These are phyloP conservation scores for Bathynomus jamesi DNA, from an alignment of 1,140 invertebrate genomes.

Conservation along the genomic window DNA sequence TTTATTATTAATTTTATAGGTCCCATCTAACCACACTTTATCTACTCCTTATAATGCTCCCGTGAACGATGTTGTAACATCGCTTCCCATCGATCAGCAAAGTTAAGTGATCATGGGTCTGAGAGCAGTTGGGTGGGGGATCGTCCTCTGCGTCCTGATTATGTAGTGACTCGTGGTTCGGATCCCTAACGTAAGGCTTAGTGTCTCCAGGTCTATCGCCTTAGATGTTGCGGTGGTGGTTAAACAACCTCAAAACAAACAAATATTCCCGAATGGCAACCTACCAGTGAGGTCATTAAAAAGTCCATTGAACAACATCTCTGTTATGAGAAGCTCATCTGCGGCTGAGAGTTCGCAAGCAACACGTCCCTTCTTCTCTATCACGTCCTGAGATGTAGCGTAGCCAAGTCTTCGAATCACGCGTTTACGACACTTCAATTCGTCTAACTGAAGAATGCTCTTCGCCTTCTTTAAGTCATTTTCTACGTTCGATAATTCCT, in stretches of 20 bases:
- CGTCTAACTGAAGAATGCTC: conserved; percentile 92
- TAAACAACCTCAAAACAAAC: no score
- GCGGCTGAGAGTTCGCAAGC: conserved; percentile 91
- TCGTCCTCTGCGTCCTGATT: no score
- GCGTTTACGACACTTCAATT: conserved; percentile 89
- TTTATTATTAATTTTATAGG: no score
- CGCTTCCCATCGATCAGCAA: no score
- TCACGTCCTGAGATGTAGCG: conserved; percentile 87
- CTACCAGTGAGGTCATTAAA: conserved; percentile 69
- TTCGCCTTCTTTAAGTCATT: conserved; percentile 77
- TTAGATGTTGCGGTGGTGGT: no score
- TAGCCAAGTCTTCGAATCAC: conserved; percentile 86
- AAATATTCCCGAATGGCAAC: no score
- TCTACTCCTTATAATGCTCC: not conserved
- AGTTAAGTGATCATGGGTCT: no score
- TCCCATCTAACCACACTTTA: no score
- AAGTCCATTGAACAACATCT: conserved; percentile 95
- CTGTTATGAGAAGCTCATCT: conserved; percentile 94
- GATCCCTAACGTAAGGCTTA: no score
- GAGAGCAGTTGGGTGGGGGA: no score
- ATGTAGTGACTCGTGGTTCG: no score
- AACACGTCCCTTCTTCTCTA: conserved; percentile 94
- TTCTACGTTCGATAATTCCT: conserved; percentile 56
- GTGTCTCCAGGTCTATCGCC: no score
- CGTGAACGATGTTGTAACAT: not conserved